Base-by-base conservation (phyloP, 2,113 vertebrate genomes). In the Crocuta crocuta region DNA sequence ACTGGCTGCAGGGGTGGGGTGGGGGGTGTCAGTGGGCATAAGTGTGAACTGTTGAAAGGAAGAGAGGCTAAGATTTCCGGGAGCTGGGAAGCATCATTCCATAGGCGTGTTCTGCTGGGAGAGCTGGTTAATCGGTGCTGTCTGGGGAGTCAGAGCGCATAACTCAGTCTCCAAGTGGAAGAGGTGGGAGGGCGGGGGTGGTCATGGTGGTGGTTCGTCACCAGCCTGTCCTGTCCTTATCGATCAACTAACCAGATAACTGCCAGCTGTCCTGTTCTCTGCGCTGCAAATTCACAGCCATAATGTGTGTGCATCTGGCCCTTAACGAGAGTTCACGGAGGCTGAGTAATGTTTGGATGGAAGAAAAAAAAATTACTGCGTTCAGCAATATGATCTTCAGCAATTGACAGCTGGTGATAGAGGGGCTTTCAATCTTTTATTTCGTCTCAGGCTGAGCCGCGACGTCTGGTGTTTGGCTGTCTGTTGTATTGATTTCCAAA, bases 401-500 rank as follows among this genome's bases (percentile, higher is more conserved):
- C 82, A 79, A 96, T 95, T 3, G 93, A 97, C 98, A 98, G 97
- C 97, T 98, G 97, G 97, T 80, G 93, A 96, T 53, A 61, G 71
- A 48, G 4, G 82, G 76, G 89, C 93, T 78, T 95, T 96, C 94
- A 89, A 33, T 96, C 97, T 97, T 95, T 82, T 97, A 94, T 98
- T 97, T 94, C 96, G 89, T 97, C 97, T 98, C 28, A 4, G 95
- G 91, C 88, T 79, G 94, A 93, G 86, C 85, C 33, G 97, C 74
- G 35, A 93, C 94, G 98, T 98, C 98, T 98, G 97, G 93, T 97
- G 98, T 97, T 98, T 96, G 83, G 91, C 91, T 87, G 91, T 96
- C 97, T 97, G 97, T 97, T 97, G 95, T 98, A 97, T 98, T 87
- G 98, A 98, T 98, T 98, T 94, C 84, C 78, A 33, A 81, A 96